Evolutionary conservation across 1,140 invertebrate species (phyloP).

Genomic region (Drosophila kanapiae): DNA sequence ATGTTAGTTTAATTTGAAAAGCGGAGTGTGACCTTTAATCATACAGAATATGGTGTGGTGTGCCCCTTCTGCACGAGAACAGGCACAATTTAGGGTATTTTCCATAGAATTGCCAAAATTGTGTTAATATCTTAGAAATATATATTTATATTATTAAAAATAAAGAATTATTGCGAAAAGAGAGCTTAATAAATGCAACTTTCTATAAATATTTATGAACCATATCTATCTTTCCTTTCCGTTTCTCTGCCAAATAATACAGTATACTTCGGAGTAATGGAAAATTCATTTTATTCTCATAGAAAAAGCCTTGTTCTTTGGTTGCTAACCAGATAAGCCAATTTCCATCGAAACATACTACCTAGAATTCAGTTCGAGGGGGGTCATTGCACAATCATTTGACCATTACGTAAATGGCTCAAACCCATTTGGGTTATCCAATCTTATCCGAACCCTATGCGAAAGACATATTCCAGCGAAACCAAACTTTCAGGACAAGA

Average conservation of each 20-base stretch:
- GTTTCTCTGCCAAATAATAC: background rate
- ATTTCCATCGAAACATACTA: background rate
- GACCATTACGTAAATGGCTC: conserved; percentile 11
- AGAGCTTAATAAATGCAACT: background rate
- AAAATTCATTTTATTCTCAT: background rate
- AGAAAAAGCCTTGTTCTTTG: background rate
- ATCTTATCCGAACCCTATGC: conserved; percentile 37
- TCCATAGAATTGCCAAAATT: no score
- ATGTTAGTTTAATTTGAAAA: no score
- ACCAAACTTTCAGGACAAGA: conserved; percentile 36
- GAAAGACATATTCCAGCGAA: conserved; percentile 43
- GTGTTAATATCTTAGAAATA: no score
- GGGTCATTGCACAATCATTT: conserved; percentile 6
- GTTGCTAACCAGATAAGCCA: background rate
- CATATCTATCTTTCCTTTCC: background rate
- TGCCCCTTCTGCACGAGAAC: no score
- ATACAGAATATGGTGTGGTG: no score
- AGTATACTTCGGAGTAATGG: background rate
- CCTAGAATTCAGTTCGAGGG: background rate
- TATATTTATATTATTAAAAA: no score
- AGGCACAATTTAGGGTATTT: no score
- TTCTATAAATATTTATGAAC: background rate
- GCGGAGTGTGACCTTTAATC: no score
- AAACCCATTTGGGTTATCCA: conserved; percentile 23
- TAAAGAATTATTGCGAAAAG: no score